Conservation (phyloP, 2,113 vertebrate genomes). For the Cochlearius cochlearius region DNA sequence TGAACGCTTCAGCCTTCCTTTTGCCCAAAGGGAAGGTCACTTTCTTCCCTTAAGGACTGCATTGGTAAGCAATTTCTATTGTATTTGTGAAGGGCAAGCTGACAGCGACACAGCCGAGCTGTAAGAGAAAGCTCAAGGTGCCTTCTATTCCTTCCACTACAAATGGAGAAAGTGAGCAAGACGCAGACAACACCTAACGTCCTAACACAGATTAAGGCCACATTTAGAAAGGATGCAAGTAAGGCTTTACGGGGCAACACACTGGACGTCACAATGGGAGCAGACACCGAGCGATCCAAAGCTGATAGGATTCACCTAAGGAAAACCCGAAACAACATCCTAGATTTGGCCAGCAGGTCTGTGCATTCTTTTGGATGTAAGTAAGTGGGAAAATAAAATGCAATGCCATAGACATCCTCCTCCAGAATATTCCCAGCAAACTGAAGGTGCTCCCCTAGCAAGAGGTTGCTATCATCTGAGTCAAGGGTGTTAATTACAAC, state of each 20-base stretch:
- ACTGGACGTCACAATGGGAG: slow-evolving; percentile 44
- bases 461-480: not conserved
- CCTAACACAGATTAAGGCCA: slow-evolving; percentile 78
- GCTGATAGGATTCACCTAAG: not conserved
- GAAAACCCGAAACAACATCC: slow-evolving; percentile 8
- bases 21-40: slow-evolving; percentile 24
- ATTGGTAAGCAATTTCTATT: slow-evolving; percentile 40
- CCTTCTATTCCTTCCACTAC: slow-evolving; percentile 51
- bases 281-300: not conserved
- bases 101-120: slow-evolving; percentile 24
- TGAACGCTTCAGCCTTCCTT: not conserved
- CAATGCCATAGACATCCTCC: not conserved
- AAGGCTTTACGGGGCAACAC: slow-evolving; percentile 70
- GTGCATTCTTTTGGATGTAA: not conserved
- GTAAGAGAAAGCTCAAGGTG: slow-evolving; percentile 42
- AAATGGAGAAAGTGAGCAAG: slow-evolving; percentile 39
- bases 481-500: slow-evolving; percentile 50
- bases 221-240: slow-evolving; percentile 72
- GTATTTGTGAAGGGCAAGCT: slow-evolving; percentile 34
- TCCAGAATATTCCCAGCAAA: slow-evolving; percentile 52
- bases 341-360: not conserved
- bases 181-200: slow-evolving; percentile 50
- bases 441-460: slow-evolving; percentile 12
- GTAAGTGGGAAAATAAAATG: not conserved
- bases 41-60: slow-evolving; percentile 30